Percentiles rank a stretch among this genome's conserved stretches.
Evolutionary conservation across 2,888 invertebrate genomes (phyloP).

Genomic region (Dolomedes plantarius): DNA sequence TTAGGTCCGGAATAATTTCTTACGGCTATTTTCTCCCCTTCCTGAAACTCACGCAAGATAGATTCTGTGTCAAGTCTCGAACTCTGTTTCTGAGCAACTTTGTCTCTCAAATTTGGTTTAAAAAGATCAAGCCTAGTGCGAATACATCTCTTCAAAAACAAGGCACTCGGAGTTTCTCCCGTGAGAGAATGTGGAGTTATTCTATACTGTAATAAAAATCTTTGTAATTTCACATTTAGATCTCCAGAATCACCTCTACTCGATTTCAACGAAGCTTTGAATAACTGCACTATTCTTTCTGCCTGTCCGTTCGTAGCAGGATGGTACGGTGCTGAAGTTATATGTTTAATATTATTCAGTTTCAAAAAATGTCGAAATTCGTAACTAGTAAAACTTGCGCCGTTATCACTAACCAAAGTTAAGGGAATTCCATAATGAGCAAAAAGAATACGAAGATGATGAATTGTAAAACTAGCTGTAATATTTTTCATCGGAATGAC

Average conservation of each 20-base stretch:
- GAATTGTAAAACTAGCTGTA: slow-evolving; percentile 33
- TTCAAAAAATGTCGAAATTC: slow-evolving; percentile 44
- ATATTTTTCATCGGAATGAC: slow-evolving; percentile 34
- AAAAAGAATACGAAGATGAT: slow-evolving; percentile 30
- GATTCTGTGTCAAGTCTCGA: slow-evolving; percentile 44
- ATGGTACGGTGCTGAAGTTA: slow-evolving; percentile 50
- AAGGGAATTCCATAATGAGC: slow-evolving; percentile 34
- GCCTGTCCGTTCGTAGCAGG: slow-evolving; percentile 74
- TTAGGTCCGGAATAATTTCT: slow-evolving; percentile 47
- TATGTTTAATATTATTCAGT: slow-evolving; percentile 40
- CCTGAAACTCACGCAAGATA: slow-evolving; percentile 44
- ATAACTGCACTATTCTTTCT: slow-evolving; percentile 73
- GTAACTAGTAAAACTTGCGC: slow-evolving; percentile 45
- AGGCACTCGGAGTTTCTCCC: slow-evolving; percentile 48
- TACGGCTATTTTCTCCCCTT: slow-evolving; percentile 45
- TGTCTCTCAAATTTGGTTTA: slow-evolving; percentile 46
- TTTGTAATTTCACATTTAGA: slow-evolving; percentile 54
- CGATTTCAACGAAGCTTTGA: slow-evolving; percentile 45
- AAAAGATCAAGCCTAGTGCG: slow-evolving; percentile 28
- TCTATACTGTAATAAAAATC: slow-evolving; percentile 53
- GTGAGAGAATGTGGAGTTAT: slow-evolving; percentile 53
- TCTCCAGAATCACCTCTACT: slow-evolving; percentile 48
- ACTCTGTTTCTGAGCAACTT: slow-evolving; percentile 43
- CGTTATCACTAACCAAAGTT: slow-evolving; percentile 39
- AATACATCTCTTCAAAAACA: slow-evolving; percentile 48